These are phyloP conservation scores for Dryomyza anilis DNA, from an alignment of 2,888 invertebrate species.

Conservation along the genomic window DNA sequence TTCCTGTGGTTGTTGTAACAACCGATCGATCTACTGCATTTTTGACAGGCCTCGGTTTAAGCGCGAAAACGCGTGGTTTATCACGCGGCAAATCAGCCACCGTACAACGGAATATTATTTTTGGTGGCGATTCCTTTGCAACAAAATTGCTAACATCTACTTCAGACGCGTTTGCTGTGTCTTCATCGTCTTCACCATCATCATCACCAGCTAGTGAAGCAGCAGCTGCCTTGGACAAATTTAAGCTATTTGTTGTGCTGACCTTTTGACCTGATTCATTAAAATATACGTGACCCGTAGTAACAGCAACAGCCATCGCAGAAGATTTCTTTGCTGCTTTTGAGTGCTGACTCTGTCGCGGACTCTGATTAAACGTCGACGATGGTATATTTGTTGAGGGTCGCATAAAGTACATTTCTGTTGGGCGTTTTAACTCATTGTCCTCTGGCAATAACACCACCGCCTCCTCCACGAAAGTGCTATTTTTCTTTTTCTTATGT, in stretches of 20 bases:
- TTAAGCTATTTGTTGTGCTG: not conserved
- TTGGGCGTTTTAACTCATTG: no score
- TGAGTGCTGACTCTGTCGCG: not conserved
- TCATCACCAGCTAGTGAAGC: no score
- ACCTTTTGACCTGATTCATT: constrained; percentile 24
- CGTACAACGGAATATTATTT: constrained; percentile 7
- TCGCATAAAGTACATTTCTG: no score
- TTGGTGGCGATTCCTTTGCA: not conserved
- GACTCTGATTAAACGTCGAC: not conserved
- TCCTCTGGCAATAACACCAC: not conserved
- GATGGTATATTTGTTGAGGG: no score
- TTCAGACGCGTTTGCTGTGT: no score
- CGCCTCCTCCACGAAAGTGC: not conserved
- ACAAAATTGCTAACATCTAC: no score
- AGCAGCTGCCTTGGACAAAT: not conserved
- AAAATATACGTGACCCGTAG: constrained; percentile 18
- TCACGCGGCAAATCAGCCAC: not conserved
- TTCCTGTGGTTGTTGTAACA: not conserved
- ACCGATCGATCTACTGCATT: no score
- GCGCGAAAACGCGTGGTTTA: constrained; percentile 4
- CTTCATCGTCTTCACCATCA: no score
- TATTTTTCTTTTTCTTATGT: not conserved
- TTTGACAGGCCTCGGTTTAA: no score
- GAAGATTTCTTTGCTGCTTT: not conserved
- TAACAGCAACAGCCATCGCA: not conserved